These are phyloP conservation scores for Urocitellus parryii DNA, from an alignment of 2,113 vertebrate species.

Conservation along the genomic window DNA sequence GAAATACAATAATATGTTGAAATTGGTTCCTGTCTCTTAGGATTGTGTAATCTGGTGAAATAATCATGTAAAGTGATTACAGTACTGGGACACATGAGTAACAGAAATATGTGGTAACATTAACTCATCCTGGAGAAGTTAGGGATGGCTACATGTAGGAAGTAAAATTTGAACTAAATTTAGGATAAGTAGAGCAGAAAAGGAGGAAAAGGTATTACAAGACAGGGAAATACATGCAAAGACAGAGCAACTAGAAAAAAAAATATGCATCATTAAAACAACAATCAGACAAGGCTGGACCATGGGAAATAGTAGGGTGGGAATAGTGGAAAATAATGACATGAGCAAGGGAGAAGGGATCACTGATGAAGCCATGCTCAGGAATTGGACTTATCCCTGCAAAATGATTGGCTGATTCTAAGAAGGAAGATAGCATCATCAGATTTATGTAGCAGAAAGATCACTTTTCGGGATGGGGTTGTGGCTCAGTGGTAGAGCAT, in stretches of 20 bases:
- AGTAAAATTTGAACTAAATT: conserved; percentile 37
- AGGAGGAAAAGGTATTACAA: not conserved
- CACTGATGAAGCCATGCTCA: not conserved
- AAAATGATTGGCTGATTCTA: not conserved
- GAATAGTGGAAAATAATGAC: not conserved
- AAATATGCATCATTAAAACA: not conserved
- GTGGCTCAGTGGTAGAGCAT: too few species aligned
- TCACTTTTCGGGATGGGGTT: not conserved
- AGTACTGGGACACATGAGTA: not conserved
- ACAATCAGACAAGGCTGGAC: not conserved
- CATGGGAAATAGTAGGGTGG: not conserved
- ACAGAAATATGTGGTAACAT: not conserved
- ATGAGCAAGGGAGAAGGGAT: not conserved
- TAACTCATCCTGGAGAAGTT: not conserved
- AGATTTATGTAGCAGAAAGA: not conserved
- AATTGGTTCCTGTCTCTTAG: not conserved
- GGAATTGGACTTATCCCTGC: not conserved
- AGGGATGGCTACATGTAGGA: not conserved
- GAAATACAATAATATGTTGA: conserved; percentile 8
- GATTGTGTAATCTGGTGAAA: not conserved
- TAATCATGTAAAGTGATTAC: not conserved
- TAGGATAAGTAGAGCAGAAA: not conserved
- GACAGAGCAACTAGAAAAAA: not conserved
- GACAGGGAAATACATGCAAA: not conserved
- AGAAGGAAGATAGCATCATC: not conserved